phyloP scores from a whole-genome alignment of 2,113 vertebrate genomes.

The crab-eating macaque (Macaca fascicularis) region DNA sequence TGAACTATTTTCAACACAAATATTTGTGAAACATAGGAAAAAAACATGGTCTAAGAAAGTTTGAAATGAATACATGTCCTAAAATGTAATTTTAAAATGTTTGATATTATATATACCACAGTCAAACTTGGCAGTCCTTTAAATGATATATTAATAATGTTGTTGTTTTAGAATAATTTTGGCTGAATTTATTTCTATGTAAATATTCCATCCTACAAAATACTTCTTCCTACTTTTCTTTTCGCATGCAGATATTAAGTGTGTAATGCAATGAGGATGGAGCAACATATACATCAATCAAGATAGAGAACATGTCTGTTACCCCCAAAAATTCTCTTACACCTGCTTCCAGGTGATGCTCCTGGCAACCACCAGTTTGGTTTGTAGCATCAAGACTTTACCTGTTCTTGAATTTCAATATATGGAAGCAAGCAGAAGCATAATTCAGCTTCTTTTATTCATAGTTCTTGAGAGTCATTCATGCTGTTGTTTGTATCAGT shows the following conservation, averaged over 20 bases:
- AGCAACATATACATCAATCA: too few relatives aligned
- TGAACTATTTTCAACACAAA: not conserved
- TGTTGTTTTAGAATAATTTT: not conserved
- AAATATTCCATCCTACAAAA: not conserved
- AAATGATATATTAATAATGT: not conserved
- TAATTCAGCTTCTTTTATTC: not conserved
- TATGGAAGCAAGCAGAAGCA: too few relatives aligned
- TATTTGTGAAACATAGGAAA: not conserved
- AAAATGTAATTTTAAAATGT: not conserved
- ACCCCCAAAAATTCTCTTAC: fast-evolving
- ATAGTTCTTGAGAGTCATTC: not conserved
- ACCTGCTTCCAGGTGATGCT: fast-evolving
- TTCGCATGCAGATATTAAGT: not conserved
- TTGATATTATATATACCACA: not conserved
- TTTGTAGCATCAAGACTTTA: not conserved
- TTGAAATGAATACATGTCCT: not conserved
- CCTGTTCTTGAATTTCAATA: not conserved
- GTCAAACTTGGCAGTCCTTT: not conserved
- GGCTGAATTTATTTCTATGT: not conserved
- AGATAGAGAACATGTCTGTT: not conserved
- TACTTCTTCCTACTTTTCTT: not conserved
- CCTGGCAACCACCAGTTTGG: not conserved
- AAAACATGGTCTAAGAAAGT: not conserved
- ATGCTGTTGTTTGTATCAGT: not conserved
- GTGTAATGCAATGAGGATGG: not conserved